Percentiles rank a stretch among this genome's conserved stretches.
Evolutionary conservation across 1,140 invertebrate genomes (phyloP).

Genomic region (Aphaenogaster ashmeadi): DNA sequence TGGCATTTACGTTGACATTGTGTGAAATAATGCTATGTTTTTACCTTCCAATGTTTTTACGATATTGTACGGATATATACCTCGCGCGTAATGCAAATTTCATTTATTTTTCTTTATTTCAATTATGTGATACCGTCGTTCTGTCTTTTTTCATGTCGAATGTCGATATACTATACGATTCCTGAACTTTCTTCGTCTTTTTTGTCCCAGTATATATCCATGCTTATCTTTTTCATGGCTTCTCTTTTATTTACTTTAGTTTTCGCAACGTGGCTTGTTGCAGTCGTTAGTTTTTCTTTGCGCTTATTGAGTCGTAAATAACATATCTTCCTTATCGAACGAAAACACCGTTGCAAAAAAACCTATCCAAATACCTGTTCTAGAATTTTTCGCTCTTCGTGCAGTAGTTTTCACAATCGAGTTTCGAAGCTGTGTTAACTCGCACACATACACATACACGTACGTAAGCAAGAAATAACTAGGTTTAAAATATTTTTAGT

Average conservation of each 20-base stretch:
- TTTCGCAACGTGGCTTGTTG: slow-evolving; percentile 48
- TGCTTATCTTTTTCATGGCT: slow-evolving; percentile 51
- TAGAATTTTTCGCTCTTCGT: slow-evolving; percentile 30
- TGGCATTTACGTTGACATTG: background rate
- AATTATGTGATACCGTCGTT: background rate
- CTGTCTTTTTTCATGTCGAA: slow-evolving; percentile 4
- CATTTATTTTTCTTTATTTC: background rate
- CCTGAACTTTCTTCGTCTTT: slow-evolving; percentile 24
- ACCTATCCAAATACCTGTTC: slow-evolving; percentile 27
- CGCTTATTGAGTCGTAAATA: slow-evolving; percentile 61
- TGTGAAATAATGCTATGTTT: slow-evolving; percentile 2
- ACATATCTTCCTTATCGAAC: slow-evolving; percentile 54
- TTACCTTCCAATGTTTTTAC: background rate
- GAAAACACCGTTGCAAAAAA: slow-evolving; percentile 47
- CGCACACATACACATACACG: background rate
- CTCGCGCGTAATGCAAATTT: slow-evolving; percentile 6
- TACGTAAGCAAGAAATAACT: background rate
- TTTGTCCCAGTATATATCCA: background rate
- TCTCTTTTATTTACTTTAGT: slow-evolving; percentile 57
- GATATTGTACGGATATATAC: background rate
- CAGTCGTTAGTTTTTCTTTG: slow-evolving; percentile 50
- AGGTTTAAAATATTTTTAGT: slow-evolving; percentile 16
- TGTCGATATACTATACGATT: slow-evolving; percentile 47
- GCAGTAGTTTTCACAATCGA: background rate
- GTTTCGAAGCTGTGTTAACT: background rate